Evolutionary conservation across 1,140 invertebrate species (phyloP).

Genomic region (Portunus trituberculatus): DNA sequence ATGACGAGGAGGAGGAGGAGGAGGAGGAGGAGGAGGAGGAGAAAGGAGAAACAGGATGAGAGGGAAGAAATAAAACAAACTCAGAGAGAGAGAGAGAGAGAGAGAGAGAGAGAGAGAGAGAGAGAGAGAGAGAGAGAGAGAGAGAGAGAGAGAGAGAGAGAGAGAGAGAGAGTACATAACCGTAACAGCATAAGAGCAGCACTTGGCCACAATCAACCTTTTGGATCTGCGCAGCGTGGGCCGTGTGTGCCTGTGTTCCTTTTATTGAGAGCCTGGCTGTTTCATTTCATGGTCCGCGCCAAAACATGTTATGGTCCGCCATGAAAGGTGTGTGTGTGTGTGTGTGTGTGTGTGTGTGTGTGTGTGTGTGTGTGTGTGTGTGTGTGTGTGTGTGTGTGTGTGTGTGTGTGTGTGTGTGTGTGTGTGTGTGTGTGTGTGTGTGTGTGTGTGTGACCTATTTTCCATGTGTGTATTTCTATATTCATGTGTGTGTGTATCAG

Average conservation of each 20-base stretch:
- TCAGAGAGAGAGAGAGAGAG: too few species aligned
- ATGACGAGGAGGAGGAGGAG: too few species aligned
- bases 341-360: not conserved
- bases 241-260: not conserved
- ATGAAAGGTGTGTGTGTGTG: not conserved
- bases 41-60: not conserved
- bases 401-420: slow-evolving; percentile 28
- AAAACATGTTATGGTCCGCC: not conserved
- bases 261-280: too few species aligned
- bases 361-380: not conserved
- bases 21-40: too few species aligned
- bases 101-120: too few species aligned
- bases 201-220: too few species aligned
- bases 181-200: too few species aligned
- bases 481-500: not conserved
- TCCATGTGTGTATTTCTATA: not conserved
- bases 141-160: too few species aligned
- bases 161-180: too few species aligned
- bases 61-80: not conserved
- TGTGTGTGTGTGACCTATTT: not conserved
- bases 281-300: not conserved
- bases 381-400: not conserved
- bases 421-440: slow-evolving; percentile 31
- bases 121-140: too few species aligned
- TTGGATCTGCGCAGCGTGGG: too few species aligned